These are phyloP conservation scores for Pongo pygmaeus DNA, from an alignment of 2,113 vertebrate genomes.

Conservation along the genomic window DNA sequence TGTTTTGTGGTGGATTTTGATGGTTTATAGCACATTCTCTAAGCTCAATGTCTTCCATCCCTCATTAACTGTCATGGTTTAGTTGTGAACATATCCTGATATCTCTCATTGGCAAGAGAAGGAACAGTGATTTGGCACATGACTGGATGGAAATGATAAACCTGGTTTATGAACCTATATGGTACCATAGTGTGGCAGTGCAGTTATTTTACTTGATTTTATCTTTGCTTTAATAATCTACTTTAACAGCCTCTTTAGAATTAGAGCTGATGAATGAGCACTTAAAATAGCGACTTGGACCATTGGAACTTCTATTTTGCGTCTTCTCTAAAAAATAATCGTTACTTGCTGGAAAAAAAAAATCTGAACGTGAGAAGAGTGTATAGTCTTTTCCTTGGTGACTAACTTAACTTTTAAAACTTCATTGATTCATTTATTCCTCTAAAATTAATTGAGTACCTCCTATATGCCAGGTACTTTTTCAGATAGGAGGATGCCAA, in stretches of 20 bases:
- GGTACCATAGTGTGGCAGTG: not conserved
- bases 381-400: not conserved
- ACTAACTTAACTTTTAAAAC: not conserved
- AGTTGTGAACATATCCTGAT: not conserved
- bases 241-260: not conserved
- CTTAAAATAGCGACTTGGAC: not conserved
- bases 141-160: conserved; percentile 27
- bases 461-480: not conserved
- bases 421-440: not conserved
- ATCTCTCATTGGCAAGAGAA: conserved; percentile 23
- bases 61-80: conserved; percentile 52
- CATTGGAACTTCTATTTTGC: not conserved
- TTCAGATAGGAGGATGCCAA: not conserved
- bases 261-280: not conserved
- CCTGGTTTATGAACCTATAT: conserved; percentile 10
- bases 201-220: conserved; percentile 24
- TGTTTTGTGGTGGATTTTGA: conserved; percentile 48
- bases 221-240: conserved; percentile 29
- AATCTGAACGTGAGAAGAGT: not conserved
- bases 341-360: not conserved
- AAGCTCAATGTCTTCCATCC: conserved; percentile 28
- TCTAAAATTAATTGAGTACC: not conserved
- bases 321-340: not conserved
- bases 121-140: conserved; percentile 29
- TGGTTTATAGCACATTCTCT: conserved; percentile 20